These are phyloP conservation scores for Anas bernieri DNA, from an alignment of 2,797 vertebrate species.

Conservation along the genomic window DNA sequence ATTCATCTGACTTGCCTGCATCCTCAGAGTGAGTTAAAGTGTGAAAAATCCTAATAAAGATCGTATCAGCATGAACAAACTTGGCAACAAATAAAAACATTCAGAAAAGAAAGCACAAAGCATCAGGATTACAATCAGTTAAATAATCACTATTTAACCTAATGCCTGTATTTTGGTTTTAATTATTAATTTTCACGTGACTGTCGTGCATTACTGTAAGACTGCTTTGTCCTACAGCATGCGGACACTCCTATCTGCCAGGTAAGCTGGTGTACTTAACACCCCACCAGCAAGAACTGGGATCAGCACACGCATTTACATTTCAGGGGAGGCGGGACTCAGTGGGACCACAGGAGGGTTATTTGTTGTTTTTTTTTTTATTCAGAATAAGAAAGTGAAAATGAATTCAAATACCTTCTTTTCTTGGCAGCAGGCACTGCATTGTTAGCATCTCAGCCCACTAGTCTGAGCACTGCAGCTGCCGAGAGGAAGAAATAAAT, in stretches of 20 bases:
- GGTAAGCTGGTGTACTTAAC: not conserved
- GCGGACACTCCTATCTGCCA: not conserved
- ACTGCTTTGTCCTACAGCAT: not conserved
- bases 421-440: constrained; percentile 59
- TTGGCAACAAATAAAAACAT: not conserved
- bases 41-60: not conserved
- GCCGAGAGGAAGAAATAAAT: constrained; percentile 42
- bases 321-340: not conserved
- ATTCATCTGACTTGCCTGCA: not conserved
- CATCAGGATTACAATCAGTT: not conserved
- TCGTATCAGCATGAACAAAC: not conserved
- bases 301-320: not conserved
- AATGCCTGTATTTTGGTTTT: not conserved
- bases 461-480: constrained; percentile 47
- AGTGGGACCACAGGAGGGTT: fast-evolving
- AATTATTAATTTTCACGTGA: not conserved
- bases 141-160: not conserved
- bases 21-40: not conserved
- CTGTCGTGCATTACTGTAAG: not conserved
- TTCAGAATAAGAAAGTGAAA: constrained; percentile 58
- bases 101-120: not conserved
- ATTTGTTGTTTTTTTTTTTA: not conserved
- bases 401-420: constrained; percentile 58
- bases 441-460: constrained; percentile 62
- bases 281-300: not conserved